Base-by-base conservation (phyloP, 2,888 invertebrate species). In the Eupeodes luniger region DNA sequence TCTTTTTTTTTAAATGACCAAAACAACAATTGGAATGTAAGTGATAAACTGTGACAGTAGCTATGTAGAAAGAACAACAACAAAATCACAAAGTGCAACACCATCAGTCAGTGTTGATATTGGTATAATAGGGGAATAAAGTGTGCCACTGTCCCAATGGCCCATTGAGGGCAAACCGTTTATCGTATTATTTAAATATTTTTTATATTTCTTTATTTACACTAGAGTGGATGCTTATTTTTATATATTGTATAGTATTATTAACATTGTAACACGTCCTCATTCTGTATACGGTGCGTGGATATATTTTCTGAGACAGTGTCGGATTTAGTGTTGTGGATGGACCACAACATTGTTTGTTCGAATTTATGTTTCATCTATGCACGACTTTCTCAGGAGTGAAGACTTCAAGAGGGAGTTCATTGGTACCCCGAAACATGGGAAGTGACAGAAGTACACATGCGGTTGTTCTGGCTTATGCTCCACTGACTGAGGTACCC, bases 141-240 rank as follows among this genome's bases (percentile, higher is more conserved):
- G 80, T 84, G 57, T 84, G 79, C 62, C 75, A 84, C 61, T 80
- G 80, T 14, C 57, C 67, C 83, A 84, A 47, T 84, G 75, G 79
- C 74, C 36, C 67, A 84, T 59, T 75, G 53, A 69, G 74, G 74
- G 83, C 83, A 78, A 40, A 74, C 69, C 75, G 55, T 84, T 84
- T 69, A 84, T 84, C 69, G 75, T 55, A 80, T 75, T 75, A 66
- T 66, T 66, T 66, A 49, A 49, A 66, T 55, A 61, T 75, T 19
- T 6, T 47, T 61, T 59, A 44, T 34, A n/a, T 14, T 49, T 36
- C 4, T 5, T 44, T 66, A n/a, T 40, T 40, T 64, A 57, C 47
- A 55, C 36, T 27, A 47, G 67, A 66, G 83, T 67, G 72, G 55
- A 77, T 66, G 49, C 64, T 59, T 64, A 64, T 16, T 4, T 19